Evolutionary conservation across 2,888 invertebrate species (phyloP), one percentile per base, ranked within the genome.

Genomic region (Ecdyonurus torrentis): DNA sequence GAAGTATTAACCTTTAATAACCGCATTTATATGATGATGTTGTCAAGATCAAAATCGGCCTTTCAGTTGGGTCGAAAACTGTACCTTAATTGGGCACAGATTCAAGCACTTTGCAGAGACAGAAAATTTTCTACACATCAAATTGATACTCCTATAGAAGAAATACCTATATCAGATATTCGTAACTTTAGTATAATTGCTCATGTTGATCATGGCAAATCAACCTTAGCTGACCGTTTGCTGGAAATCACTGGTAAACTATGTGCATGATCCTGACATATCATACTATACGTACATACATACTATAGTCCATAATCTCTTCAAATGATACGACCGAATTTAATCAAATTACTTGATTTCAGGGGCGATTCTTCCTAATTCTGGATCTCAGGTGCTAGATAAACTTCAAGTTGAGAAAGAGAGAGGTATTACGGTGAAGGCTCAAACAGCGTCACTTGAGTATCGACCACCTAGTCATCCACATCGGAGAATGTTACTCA

Each of bases 201-300:
- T n/a, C 98, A 99, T 76, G 91, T 99, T 1, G 98, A 99, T 74
- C 98, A 98, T 79, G 98, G 98, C 0, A 99, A 99, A 78, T 94
- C 94, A 74, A 99, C 98, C 0, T 76, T 99, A 64, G 96, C 98
- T 1, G 98, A 99, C 74, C 80, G 98, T 63, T 74, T 99, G n/a
- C 75, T 99, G 18, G 97, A 98, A 81, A 76, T 89, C 63, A 94
- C 96, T 20, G 96, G 95, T 63, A 25, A 22, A n/a, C n/a, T n/a
- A n/a, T n/a, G n/a, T n/a, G 15, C 15, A 52, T 52, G 1, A n/a
- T 15, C n/a, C 15, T n/a, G n/a, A n/a, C 18, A 1, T 1, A 2
- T 52, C 52, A 1, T n/a, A n/a, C n/a, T n/a, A n/a, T n/a, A n/a
- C n/a, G n/a, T n/a, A n/a, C n/a, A n/a, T n/a, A n/a, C n/a, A n/a